Evolutionary conservation across 2,113 vertebrate species (phyloP).

Genomic region (Terrapene triunguis): DNA sequence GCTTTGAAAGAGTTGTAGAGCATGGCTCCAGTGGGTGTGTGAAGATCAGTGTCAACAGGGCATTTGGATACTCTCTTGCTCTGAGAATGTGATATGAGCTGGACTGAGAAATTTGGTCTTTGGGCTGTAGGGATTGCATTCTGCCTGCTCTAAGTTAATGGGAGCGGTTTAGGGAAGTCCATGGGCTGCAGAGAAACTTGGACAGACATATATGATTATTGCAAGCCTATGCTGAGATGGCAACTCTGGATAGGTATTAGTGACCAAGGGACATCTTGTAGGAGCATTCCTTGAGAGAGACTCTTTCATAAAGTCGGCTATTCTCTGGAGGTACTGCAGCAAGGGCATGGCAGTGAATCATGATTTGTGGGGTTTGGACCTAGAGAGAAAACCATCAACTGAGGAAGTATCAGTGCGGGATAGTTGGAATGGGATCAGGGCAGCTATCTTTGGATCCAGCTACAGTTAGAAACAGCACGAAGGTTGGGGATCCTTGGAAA

Average conservation of each 20-base stretch:
- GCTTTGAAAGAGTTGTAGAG: neutral
- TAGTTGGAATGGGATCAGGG: neutral
- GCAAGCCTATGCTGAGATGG: accelerated
- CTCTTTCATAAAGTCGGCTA: too few species aligned
- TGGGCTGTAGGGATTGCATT: neutral
- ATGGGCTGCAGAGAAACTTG: neutral
- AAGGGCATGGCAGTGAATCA: neutral
- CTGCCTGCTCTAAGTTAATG: neutral
- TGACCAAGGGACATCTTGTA: neutral
- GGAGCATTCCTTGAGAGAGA: slow-evolving; percentile 19
- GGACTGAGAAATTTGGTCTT: neutral
- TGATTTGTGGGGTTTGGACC: neutral
- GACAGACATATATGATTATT: neutral
- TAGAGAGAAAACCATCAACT: neutral
- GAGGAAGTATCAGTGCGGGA: accelerated
- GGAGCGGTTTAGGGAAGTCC: neutral
- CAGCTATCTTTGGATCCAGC: neutral
- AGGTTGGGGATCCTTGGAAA: slow-evolving; percentile 30
- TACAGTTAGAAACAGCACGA: neutral
- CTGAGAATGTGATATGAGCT: accelerated
- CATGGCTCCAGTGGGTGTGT: neutral
- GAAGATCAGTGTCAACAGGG: neutral
- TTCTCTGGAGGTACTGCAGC: neutral
- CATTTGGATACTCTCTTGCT: neutral
- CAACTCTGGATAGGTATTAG: neutral